phyloP scores from a whole-genome alignment of 2,113 vertebrate genomes.

The Phainopepla nitens region DNA sequence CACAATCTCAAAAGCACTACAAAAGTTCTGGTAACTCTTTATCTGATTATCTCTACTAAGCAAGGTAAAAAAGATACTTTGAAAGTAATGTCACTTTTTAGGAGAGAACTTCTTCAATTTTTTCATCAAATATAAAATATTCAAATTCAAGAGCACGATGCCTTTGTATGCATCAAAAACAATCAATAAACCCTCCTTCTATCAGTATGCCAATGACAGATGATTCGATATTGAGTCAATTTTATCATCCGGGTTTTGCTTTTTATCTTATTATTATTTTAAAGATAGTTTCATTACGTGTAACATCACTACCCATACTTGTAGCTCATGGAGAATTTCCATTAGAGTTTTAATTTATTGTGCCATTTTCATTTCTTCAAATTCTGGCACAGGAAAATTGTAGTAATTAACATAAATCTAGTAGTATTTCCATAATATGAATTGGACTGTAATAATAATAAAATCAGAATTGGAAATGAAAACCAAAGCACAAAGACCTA shows the following conservation, averaged over 20 bases:
- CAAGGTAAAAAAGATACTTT: neutral
- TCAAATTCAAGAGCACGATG: neutral
- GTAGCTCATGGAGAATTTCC: neutral
- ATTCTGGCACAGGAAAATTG: neutral
- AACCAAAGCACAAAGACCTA: neutral
- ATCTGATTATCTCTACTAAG: neutral
- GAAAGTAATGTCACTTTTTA: neutral
- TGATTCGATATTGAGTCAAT: neutral
- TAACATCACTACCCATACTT: neutral
- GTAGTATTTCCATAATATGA: neutral
- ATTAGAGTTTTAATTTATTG: neutral
- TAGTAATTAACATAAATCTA: neutral
- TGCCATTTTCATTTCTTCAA: neutral
- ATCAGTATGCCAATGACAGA: neutral
- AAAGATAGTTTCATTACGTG: neutral
- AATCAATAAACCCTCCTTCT: neutral
- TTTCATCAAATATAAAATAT: neutral
- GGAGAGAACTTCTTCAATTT: neutral
- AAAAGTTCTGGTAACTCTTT: neutral
- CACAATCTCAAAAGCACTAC: neutral
- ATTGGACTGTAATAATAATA: neutral
- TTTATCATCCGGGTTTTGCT: neutral
- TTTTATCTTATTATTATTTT: constrained; percentile 21
- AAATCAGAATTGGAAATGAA: neutral
- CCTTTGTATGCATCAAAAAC: neutral